These are phyloP conservation scores for Karalla daura DNA, from an alignment of 2,797 vertebrate genomes.

Conservation along the genomic window DNA sequence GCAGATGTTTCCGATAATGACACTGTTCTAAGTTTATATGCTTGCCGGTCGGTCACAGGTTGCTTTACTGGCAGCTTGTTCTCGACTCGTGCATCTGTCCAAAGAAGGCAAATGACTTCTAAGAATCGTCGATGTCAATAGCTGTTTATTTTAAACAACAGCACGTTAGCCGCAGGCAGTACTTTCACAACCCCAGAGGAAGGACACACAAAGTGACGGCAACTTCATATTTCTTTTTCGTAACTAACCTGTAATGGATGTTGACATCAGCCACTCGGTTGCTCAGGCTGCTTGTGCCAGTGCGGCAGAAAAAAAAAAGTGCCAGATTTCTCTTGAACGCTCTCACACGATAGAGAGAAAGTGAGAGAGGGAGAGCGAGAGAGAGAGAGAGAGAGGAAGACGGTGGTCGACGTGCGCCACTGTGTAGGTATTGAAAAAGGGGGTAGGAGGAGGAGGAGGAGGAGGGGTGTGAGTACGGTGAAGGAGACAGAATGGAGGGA, in stretches of 20 bases:
- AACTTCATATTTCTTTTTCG: constrained; percentile 8
- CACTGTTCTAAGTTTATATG: background rate
- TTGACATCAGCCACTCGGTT: constrained; percentile 7
- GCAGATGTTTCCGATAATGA: background rate
- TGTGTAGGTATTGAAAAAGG: constrained; percentile 38
- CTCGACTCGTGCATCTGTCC: constrained; percentile 18
- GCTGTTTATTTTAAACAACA: constrained; percentile 28
- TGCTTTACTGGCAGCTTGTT: constrained; percentile 13
- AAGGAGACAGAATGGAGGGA: constrained; percentile 31
- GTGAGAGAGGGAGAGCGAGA: constrained; percentile 31
- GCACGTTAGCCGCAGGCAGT: constrained; percentile 18
- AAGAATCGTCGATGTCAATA: constrained; percentile 2
- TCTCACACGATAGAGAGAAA: constrained; percentile 34
- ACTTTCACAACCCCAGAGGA: constrained; percentile 2
- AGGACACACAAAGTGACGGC: background rate
- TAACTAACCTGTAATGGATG: constrained; percentile 11
- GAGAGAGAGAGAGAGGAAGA: constrained; percentile 37
- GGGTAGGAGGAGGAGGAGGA: constrained; percentile 8
- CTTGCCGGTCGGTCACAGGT: constrained; percentile 9
- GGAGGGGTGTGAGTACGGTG: constrained; percentile 39
- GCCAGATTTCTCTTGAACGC: constrained; percentile 32
- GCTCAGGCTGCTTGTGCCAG: constrained; percentile 29
- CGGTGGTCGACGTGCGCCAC: constrained; percentile 26
- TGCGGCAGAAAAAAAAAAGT: constrained; percentile 38
- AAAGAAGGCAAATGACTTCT: constrained; percentile 9